Evolutionary conservation across 2,888 invertebrate genomes (phyloP), one percentile per base, ranked within the genome.

Genomic region (Pyrochroa serraticornis): DNA sequence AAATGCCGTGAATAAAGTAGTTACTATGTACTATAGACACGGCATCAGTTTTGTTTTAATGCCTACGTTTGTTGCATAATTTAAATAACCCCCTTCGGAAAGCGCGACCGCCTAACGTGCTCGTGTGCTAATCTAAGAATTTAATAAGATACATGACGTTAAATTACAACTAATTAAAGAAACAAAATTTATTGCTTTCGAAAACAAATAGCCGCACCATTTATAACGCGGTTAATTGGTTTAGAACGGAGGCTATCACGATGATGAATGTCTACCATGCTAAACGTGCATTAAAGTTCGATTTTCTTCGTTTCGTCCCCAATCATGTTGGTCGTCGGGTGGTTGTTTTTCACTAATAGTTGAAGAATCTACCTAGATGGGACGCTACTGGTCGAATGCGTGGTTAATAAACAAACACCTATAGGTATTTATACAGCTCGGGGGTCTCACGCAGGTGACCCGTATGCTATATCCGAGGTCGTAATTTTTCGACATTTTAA

Each of bases 391-490:
- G 22, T 22, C 5, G 22, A 41, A 57, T 41, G 51, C 30, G 47
- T 45, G 45, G 8, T 47, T 52, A 46, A 58, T 44, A 58, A 58
- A 58, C 53, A 54, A 58, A 48, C 58, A 58, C 58, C 54, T 53
- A 10, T 8, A 46, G 57, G 42, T 52, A 53, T 53, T 52, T 53
- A 22, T 22, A 48, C 13, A 42, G 35, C 48, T 34, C 39, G 14
- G 44, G 39, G 43, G 32, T 47, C 58, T 58, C 58, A 58, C 58
- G 58, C 54, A 53, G 48, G 38, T 44, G 58, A 58, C 58, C 58
- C 53, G 50, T 51, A 50, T 56, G 38, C 37, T 44, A 13, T 22
- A 22, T 39, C 14, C 31, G 42, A 44, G 58, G 58, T 58, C 58
- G 33, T 38, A 32, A 52, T 51, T 46, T 57, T 51, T 51, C 45